Conservation (phyloP, 1,140 invertebrate genomes). For the Pseudomyrmex cubaensis region DNA sequence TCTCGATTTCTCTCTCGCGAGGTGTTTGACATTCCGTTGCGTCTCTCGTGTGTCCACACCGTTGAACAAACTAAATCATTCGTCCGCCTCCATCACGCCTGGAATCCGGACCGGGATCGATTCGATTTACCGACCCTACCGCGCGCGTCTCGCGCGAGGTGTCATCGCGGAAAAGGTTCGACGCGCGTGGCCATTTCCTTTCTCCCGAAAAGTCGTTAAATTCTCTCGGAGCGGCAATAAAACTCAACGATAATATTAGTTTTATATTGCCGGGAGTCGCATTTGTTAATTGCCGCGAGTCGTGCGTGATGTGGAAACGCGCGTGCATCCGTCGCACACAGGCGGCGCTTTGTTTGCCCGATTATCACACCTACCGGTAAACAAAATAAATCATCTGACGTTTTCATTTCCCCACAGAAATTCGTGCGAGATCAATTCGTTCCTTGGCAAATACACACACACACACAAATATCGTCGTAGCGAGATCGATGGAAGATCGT, state of each 20-base stretch:
- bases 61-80: constrained; percentile 69
- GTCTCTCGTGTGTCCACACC: constrained; percentile 35
- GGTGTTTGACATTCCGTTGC: constrained; percentile 68
- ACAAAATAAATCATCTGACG: constrained; percentile 56
- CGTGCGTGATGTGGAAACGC: not conserved
- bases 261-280: not conserved
- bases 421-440: constrained; percentile 36
- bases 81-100: constrained; percentile 60
- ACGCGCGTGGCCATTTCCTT: constrained; percentile 2
- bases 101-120: constrained; percentile 63
- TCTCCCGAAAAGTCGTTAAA: not conserved
- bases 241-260: constrained; percentile 27
- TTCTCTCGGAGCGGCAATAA: constrained; percentile 1
- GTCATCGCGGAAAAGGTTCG: not conserved
- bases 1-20: constrained; percentile 62
- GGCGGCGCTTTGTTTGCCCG: constrained; percentile 28
- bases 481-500: constrained; percentile 43
- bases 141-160: not conserved
- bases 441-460: too few species aligned
- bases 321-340: not conserved
- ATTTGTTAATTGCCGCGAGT: constrained; percentile 35
- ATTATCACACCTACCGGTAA: constrained; percentile 51
- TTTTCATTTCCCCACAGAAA: constrained; percentile 49
- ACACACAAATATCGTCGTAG: constrained; percentile 4
- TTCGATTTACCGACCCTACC: constrained; percentile 62